Conservation (phyloP, 2,888 invertebrate genomes). For the Dioctria rufipes region DNA sequence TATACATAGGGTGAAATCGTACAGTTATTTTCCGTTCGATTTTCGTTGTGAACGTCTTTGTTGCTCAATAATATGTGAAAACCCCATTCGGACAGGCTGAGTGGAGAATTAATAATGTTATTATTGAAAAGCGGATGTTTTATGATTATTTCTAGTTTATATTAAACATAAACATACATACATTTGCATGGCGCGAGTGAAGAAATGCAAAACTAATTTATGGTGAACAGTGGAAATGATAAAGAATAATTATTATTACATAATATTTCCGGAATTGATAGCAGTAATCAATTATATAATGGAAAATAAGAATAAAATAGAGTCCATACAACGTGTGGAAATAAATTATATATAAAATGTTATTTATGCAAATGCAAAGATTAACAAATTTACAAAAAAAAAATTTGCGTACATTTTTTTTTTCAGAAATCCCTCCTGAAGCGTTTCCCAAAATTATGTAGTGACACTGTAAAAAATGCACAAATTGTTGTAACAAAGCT, state of each 20-base stretch:
- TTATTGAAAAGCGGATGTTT: conserved; percentile 37
- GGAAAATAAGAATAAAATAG: conserved; percentile 49
- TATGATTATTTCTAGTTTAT: conserved; percentile 50
- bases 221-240: conserved; percentile 8
- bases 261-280: conserved; percentile 55
- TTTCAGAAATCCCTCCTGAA: neutral
- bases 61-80: conserved; percentile 30
- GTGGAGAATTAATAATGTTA: conserved; percentile 35
- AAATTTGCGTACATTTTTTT: neutral
- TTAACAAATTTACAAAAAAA: conserved; percentile 48
- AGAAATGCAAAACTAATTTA: conserved; percentile 45
- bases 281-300: conserved; percentile 54
- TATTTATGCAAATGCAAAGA: conserved; percentile 54
- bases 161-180: conserved; percentile 27
- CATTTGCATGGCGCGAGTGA: conserved; percentile 44
- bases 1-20: conserved; percentile 45
- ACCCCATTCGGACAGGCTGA: neutral
- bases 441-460: neutral
- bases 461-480: too few species aligned
- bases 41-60: conserved; percentile 41
- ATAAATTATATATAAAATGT: conserved; percentile 53
- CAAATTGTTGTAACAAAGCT: too few species aligned
- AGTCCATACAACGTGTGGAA: conserved; percentile 24
- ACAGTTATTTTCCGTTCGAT: conserved; percentile 30
- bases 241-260: conserved; percentile 46